phyloP scores from a whole-genome alignment of 2,797 vertebrate species.

The Lutjanus campechanus region DNA sequence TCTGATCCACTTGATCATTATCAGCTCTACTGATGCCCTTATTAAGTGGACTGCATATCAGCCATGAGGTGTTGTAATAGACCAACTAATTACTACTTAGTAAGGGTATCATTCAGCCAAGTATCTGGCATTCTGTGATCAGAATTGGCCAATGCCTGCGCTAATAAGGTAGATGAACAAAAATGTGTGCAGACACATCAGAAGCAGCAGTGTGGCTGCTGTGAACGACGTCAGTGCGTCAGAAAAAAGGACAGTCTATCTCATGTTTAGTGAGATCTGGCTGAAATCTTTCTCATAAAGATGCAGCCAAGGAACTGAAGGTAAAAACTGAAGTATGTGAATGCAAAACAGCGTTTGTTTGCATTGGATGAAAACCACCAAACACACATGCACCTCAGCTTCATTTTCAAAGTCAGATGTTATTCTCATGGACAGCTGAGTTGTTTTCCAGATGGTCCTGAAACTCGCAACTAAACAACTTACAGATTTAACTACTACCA shows the following conservation, averaged over 20 bases:
- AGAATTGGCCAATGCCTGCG: no score
- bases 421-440: conserved; percentile 51
- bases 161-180: no score
- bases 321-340: conserved; percentile 21
- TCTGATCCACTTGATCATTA: not conserved
- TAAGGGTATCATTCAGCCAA: no score
- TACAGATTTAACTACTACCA: not conserved
- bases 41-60: not conserved
- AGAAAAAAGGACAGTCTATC: not conserved
- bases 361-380: conserved; percentile 56
- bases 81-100: no score
- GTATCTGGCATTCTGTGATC: no score
- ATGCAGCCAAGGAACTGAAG: conserved; percentile 17
- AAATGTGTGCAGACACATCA: no score
- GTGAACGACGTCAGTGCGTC: no score
- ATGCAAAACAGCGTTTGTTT: conserved; percentile 58
- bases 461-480: conserved; percentile 47
- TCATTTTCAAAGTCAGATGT: conserved; percentile 59
- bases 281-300: conserved; percentile 17
- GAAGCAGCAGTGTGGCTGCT: no score
- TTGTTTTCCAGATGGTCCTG: conserved; percentile 71
- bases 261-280: conserved; percentile 1
- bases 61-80: not conserved
- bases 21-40: not conserved
- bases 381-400: conserved; percentile 55